Evolutionary conservation across 2,888 invertebrate species (phyloP).

Genomic region (Cyrtodaria siliqua): DNA sequence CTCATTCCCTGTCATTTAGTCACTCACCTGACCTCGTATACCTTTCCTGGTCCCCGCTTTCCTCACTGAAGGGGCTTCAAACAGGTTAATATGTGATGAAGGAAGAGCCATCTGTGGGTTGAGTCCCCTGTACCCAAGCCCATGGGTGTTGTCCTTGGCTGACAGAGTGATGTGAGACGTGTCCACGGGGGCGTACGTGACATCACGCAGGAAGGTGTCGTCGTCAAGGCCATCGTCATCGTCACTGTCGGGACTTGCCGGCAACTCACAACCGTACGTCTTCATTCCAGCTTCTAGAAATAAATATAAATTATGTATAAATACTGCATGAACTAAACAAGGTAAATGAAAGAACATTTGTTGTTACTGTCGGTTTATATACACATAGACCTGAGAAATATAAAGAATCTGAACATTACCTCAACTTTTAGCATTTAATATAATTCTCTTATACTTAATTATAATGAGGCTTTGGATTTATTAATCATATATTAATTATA

Average conservation of each 20-base stretch:
- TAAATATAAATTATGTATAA: too few relatives aligned
- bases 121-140: constrained; percentile 87
- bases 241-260: constrained; percentile 62
- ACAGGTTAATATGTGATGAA: constrained; percentile 75
- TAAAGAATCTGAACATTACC: too few relatives aligned
- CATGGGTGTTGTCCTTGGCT: constrained; percentile 91
- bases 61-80: constrained; percentile 67
- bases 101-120: constrained; percentile 78
- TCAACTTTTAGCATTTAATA: too few relatives aligned
- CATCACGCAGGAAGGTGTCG: constrained; percentile 64
- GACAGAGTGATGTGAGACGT: constrained; percentile 88
- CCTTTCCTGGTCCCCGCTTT: constrained; percentile 72
- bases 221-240: constrained; percentile 69
- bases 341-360: too few relatives aligned
- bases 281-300: constrained; percentile 59
- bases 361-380: too few relatives aligned
- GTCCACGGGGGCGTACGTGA: constrained; percentile 87
- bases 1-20: too few relatives aligned
- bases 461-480: too few relatives aligned
- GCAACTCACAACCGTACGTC: constrained; percentile 81
- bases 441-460: too few relatives aligned
- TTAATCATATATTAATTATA: too few relatives aligned
- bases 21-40: constrained; percentile 81
- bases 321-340: too few relatives aligned
- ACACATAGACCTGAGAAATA: too few relatives aligned